These are phyloP conservation scores for Embiotoca jacksoni DNA, from an alignment of 2,113 vertebrate species.

Conservation along the genomic window DNA sequence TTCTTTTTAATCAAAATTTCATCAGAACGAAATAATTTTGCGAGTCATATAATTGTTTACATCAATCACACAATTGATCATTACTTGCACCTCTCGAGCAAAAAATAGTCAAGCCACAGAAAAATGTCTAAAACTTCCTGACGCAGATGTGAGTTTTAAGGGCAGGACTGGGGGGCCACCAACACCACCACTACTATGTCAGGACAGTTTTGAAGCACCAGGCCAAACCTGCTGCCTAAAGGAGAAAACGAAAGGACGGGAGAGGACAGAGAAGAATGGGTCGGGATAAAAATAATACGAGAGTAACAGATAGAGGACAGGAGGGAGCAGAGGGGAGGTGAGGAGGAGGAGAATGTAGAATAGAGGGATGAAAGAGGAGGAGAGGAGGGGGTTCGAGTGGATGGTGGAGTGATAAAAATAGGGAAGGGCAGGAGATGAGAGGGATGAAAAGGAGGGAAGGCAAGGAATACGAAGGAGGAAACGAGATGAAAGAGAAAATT, in stretches of 20 bases:
- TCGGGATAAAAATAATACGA: conserved; percentile 73
- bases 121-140: too few relatives aligned
- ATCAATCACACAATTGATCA: too few relatives aligned
- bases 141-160: conserved; percentile 45
- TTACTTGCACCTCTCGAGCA: too few relatives aligned
- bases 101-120: too few relatives aligned
- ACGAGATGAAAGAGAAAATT: conserved; percentile 71
- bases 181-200: conserved; percentile 9
- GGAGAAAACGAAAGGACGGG: conserved; percentile 51
- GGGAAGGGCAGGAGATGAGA: conserved; percentile 74
- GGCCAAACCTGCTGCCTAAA: conserved; percentile 50
- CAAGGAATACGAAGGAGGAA: conserved; percentile 58
- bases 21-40: too few relatives aligned
- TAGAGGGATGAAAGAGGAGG: conserved; percentile 73
- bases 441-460: conserved; percentile 58
- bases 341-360: conserved; percentile 63
- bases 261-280: conserved; percentile 68
- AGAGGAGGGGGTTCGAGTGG: too few relatives aligned
- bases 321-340: conserved; percentile 57
- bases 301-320: conserved; percentile 72
- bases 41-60: too few relatives aligned
- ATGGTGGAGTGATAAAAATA: conserved; percentile 71
- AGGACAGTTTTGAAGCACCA: conserved; percentile 32
- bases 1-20: too few relatives aligned
- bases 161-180: conserved; percentile 16